phyloP scores from a whole-genome alignment of 2,113 vertebrate species.

The Actenoides hombroni region DNA sequence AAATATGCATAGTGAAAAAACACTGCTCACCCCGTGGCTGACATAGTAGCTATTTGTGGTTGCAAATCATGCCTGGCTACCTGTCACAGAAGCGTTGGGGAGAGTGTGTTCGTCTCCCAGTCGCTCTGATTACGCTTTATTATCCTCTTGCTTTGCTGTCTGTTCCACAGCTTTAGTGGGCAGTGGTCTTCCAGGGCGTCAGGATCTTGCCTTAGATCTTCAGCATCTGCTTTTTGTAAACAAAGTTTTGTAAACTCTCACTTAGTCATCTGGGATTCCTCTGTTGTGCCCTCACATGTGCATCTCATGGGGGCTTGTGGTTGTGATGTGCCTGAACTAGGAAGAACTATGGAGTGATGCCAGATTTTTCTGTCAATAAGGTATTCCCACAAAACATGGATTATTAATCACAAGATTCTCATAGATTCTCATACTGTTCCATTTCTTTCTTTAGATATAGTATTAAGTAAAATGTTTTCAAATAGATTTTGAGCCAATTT shows the following conservation, averaged over 20 bases:
- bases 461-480: background rate
- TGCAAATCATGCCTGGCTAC: background rate
- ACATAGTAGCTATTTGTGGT: background rate
- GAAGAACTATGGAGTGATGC: background rate
- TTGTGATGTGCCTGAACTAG: background rate
- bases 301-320: background rate
- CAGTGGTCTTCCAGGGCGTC: background rate
- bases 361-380: background rate
- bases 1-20: background rate
- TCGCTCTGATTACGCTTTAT: background rate
- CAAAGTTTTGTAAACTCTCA: background rate
- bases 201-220: background rate
- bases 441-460: background rate
- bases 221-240: background rate
- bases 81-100: background rate
- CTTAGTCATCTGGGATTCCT: background rate
- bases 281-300: fast-evolving
- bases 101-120: fast-evolving
- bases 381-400: background rate
- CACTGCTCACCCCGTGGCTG: background rate
- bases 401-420: background rate
- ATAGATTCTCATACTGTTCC: background rate
- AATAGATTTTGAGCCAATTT: background rate
- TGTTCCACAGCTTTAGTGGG: background rate
- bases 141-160: background rate